Percentiles rank a stretch among this genome's conserved stretches.
Evolutionary conservation across 2,113 vertebrate genomes (phyloP).

Genomic region (Strigops habroptila): DNA sequence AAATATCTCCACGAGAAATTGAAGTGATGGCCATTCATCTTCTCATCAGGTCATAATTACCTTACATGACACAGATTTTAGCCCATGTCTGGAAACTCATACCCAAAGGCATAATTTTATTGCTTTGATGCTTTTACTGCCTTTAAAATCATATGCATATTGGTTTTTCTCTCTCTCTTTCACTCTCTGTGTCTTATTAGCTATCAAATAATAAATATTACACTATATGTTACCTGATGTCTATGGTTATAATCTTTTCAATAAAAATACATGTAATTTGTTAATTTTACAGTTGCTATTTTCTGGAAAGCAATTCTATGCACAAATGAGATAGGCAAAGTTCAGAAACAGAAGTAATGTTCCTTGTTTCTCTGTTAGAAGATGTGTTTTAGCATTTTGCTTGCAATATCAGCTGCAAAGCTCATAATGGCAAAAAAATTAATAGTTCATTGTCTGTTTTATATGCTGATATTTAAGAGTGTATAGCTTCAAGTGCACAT

Average conservation of each 20-base stretch:
- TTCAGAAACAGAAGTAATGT: slow-evolving; percentile 31
- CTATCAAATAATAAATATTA: neutral
- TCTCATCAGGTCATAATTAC: neutral
- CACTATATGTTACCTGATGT: neutral
- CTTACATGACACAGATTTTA: neutral
- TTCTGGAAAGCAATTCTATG: neutral
- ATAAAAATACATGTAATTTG: neutral
- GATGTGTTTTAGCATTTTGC: neutral
- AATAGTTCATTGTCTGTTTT: neutral
- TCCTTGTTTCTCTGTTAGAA: neutral
- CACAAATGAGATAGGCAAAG: neutral
- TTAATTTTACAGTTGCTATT: neutral
- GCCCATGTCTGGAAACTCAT: neutral
- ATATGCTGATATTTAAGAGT: slow-evolving; percentile 32
- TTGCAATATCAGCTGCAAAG: slow-evolving; percentile 4
- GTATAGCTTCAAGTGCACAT: neutral
- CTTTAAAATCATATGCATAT: neutral
- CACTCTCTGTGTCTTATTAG: neutral
- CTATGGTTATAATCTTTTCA: neutral
- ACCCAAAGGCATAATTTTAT: neutral
- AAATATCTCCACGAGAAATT: neutral
- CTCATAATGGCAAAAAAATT: slow-evolving; percentile 25
- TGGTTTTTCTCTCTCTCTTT: neutral
- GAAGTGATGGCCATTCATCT: neutral
- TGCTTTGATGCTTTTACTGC: neutral